Percentiles rank a stretch among this genome's conserved stretches.
phyloP scores from a whole-genome alignment of 1,140 invertebrate genomes.

The Gonatopus flavifemur region DNA sequence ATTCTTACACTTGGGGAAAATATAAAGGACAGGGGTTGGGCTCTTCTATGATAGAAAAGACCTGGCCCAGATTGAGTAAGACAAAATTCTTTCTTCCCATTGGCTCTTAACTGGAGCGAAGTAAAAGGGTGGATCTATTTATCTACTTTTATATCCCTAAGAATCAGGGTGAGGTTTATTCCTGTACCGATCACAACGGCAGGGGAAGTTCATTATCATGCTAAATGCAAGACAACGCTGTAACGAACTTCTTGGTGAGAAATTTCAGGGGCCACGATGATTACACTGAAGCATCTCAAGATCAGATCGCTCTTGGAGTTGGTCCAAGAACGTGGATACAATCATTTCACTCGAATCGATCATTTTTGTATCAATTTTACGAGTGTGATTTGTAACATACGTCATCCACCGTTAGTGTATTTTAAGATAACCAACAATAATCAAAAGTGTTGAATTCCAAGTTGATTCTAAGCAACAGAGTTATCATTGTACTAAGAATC shows the following conservation, averaged over 20 bases:
- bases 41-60: too few relatives aligned
- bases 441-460: too few relatives aligned
- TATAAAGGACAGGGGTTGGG: slow-evolving; percentile 25
- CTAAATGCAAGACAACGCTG: slow-evolving; percentile 13
- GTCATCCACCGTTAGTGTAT: background rate
- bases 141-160: slow-evolving; percentile 1
- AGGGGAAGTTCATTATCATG: too few relatives aligned
- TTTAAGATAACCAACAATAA: too few relatives aligned
- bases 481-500: too few relatives aligned
- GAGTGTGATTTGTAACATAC: background rate
- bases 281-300: slow-evolving; percentile 6
- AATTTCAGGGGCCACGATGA: slow-evolving; percentile 6
- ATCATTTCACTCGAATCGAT: too few relatives aligned
- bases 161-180: too few relatives aligned
- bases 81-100: slow-evolving; percentile 25
- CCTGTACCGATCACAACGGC: too few relatives aligned
- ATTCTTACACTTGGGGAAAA: too few relatives aligned
- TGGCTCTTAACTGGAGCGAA: slow-evolving; percentile 44
- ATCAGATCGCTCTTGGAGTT: slow-evolving; percentile 30
- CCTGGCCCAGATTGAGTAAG: slow-evolving; percentile 31
- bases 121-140: slow-evolving; percentile 36
- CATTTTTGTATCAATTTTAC: too few relatives aligned
- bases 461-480: too few relatives aligned
- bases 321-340: slow-evolving; percentile 34
- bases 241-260: too few relatives aligned